Percentiles rank a stretch among this genome's conserved stretches.
Conservation (phyloP, 2,113 vertebrate species). For the Cinclus cinclus region DNA sequence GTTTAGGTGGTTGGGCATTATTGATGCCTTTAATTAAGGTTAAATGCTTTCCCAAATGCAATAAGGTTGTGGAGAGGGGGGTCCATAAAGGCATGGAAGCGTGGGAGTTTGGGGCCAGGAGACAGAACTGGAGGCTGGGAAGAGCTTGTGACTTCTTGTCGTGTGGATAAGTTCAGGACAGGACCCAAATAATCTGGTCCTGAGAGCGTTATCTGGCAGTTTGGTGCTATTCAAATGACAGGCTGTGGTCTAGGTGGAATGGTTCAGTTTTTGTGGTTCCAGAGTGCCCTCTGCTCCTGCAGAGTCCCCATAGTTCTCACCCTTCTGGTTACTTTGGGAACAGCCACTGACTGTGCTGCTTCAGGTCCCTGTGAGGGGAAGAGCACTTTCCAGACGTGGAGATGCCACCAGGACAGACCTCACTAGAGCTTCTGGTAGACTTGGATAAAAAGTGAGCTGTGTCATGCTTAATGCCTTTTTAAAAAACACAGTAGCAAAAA, state of each 20-base stretch:
- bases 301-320: not conserved
- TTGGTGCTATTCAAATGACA: not conserved
- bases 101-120: not conserved
- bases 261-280: not conserved
- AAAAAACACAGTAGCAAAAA: not conserved
- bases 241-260: not conserved
- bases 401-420: not conserved
- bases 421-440: not conserved
- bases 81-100: rapidly evolving
- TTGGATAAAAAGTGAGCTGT: not conserved
- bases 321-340: not conserved
- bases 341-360: rapidly evolving
- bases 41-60: not conserved
- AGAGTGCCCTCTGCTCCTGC: not conserved
- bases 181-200: not conserved
- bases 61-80: not conserved
- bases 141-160: not conserved
- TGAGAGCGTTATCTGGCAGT: not conserved
- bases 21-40: not conserved
- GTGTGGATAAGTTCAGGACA: not conserved
- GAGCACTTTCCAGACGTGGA: not conserved
- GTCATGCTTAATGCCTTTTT: not conserved
- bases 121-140: not conserved
- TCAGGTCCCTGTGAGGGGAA: not conserved
- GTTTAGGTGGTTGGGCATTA: not conserved